Base-by-base conservation (phyloP, 2,113 vertebrate genomes). In the Ageneiosus marmoratus region DNA sequence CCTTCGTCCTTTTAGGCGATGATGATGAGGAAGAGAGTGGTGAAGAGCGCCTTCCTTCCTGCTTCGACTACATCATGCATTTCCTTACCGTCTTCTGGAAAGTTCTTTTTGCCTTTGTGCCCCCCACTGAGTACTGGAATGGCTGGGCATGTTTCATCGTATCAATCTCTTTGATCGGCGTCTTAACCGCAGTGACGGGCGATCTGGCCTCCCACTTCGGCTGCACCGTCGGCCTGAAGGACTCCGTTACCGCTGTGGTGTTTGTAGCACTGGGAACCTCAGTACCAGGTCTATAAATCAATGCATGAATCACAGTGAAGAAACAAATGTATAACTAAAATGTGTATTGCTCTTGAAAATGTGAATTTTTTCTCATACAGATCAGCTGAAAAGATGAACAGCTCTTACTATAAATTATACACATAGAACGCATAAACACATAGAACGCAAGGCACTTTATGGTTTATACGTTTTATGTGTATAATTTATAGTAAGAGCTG, bases 71-170 rank as follows among this genome's bases (percentile, higher is more conserved):
- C 91, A 96, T 96, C 92, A 96, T 96, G 95, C 95, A 96, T 89
- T 96, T 96, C 92, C 94, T 96, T 80, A 96, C 95, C 0, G 95
- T 96, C 67, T 96, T 96, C 93, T 96, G 95, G 95, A 96, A 96
- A 89, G 95, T 96, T 34, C 93, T 96, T 80, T 96, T 96, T 3
- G 95, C 95, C 60, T 95, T 95, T 22, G 95, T 95, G 41, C 95
- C 95, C 0, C 95, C 95, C 65, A 95, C 94, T 0, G 95, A 95
- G 89, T 95, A 95, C 91, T 95, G 94, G 95, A 95, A 95, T 11
- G 95, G 95, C 87, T 96, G 95, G 95, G 95, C 95, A 76, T 96
- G 95, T 90, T 95, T 96, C 89, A 84, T 95, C 1, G 94, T 96
- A 51, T 96, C 95, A 81, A 96, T 96, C 86, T 90, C 87, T 0